Percentiles rank a stretch among this genome's conserved stretches.
These are phyloP conservation scores for Gallinago jamesoni DNA, from an alignment of 2,113 vertebrate genomes.

Conservation along the genomic window DNA sequence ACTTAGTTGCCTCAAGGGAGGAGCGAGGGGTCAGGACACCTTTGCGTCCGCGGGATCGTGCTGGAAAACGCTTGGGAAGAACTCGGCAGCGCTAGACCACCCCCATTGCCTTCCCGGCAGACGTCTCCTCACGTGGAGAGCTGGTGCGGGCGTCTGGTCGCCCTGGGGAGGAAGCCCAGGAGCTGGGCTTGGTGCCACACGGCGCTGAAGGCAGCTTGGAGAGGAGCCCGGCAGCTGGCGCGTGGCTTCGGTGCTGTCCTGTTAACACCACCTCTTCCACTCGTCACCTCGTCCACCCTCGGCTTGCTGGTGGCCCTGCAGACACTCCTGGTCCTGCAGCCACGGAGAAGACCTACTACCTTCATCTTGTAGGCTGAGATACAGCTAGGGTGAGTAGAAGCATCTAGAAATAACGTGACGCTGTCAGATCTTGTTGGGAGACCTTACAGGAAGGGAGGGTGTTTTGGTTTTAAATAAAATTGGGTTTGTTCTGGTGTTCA, in stretches of 20 bases:
- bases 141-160: not conserved
- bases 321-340: not conserved
- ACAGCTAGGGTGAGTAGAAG: not conserved
- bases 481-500: not conserved
- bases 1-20: not conserved
- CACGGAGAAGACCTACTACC: accelerated
- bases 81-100: not conserved
- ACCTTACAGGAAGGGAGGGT: not conserved
- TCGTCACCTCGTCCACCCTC: not conserved
- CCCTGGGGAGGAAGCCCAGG: not conserved
- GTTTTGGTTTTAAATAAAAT: not conserved
- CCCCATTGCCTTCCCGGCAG: not conserved
- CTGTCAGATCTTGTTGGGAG: not conserved
- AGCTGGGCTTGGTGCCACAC: not conserved
- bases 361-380: not conserved
- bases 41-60: accelerated
- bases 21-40: not conserved
- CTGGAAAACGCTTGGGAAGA: not conserved
- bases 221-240: not conserved
- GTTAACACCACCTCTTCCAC: not conserved
- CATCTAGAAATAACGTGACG: accelerated
- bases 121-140: not conserved
- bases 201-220: not conserved
- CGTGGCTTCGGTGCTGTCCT: not conserved
- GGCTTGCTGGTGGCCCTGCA: not conserved